Conservation (phyloP, 2,888 invertebrate genomes). For the Diplolepis rosae region DNA sequence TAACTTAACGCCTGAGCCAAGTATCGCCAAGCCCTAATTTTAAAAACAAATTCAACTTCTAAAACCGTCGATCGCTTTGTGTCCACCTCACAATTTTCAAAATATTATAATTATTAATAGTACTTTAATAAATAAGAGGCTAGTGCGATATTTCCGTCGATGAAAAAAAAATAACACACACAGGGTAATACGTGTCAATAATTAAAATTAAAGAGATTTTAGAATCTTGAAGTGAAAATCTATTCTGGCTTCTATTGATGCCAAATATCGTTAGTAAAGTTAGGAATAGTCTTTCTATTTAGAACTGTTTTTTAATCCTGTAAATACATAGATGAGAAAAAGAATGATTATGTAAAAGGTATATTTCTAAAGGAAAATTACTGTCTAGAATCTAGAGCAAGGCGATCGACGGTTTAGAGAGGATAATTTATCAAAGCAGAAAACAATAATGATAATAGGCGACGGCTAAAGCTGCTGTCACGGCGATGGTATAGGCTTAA, state of each 20-base stretch:
- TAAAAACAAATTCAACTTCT: background rate
- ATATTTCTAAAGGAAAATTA: constrained; percentile 11
- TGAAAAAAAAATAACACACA: background rate
- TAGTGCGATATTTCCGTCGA: constrained; percentile 28
- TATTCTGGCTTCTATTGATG: constrained; percentile 27
- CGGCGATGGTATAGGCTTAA: constrained; percentile 62
- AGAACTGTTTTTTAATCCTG: constrained; percentile 19
- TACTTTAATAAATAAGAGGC: constrained; percentile 40
- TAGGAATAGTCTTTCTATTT: constrained; percentile 28
- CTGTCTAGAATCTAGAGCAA: constrained; percentile 12
- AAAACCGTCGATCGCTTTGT: background rate
- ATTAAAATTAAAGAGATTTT: constrained; percentile 2
- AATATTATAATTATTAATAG: constrained; percentile 17
- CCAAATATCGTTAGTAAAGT: constrained; percentile 23
- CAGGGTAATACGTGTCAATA: constrained; percentile 30
- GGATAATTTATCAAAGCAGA: constrained; percentile 26
- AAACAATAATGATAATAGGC: constrained; percentile 38
- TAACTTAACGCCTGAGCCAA: constrained; percentile 71
- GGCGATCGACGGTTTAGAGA: constrained; percentile 35
- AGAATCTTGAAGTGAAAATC: constrained; percentile 1
- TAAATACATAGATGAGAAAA: constrained; percentile 1
- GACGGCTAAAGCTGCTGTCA: constrained; percentile 40
- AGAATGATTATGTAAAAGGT: background rate
- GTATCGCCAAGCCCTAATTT: constrained; percentile 51
- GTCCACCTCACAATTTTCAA: background rate